These are phyloP conservation scores for Semnornis frantzii DNA, from an alignment of 2,113 vertebrate genomes.

Conservation along the genomic window DNA sequence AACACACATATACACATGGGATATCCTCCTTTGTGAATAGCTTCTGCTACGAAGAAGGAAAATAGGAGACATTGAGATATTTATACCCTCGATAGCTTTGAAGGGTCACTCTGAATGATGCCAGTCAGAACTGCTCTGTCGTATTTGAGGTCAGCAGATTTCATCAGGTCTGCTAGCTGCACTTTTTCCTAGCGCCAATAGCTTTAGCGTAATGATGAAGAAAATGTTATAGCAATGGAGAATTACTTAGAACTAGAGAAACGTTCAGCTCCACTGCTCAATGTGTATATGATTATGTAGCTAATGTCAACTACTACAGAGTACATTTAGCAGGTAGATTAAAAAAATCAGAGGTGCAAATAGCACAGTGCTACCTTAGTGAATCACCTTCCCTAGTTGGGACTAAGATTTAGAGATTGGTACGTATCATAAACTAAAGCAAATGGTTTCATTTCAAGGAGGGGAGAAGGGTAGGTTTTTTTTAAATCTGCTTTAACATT, in stretches of 20 bases:
- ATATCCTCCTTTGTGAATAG: background rate
- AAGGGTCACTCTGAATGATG: background rate
- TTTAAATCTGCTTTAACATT: background rate
- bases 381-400: background rate
- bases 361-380: background rate
- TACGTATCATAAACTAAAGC: background rate
- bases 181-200: rapidly evolving
- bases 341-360: background rate
- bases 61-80: background rate
- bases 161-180: background rate
- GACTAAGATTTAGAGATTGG: background rate
- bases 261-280: background rate
- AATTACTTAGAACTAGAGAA: background rate
- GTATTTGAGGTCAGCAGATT: background rate
- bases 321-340: background rate
- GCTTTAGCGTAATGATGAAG: background rate
- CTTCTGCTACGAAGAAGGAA: background rate
- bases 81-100: background rate
- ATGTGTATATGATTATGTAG: background rate
- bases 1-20: too few relatives aligned
- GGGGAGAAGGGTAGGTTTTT: background rate
- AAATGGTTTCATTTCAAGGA: background rate
- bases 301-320: background rate
- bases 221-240: background rate
- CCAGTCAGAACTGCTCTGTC: background rate